A percentile compares a stretch with the other conserved stretches of the same genome.
phyloP scores from a whole-genome alignment of 2,888 invertebrate genomes.

The Ceraclea dissimilis region DNA sequence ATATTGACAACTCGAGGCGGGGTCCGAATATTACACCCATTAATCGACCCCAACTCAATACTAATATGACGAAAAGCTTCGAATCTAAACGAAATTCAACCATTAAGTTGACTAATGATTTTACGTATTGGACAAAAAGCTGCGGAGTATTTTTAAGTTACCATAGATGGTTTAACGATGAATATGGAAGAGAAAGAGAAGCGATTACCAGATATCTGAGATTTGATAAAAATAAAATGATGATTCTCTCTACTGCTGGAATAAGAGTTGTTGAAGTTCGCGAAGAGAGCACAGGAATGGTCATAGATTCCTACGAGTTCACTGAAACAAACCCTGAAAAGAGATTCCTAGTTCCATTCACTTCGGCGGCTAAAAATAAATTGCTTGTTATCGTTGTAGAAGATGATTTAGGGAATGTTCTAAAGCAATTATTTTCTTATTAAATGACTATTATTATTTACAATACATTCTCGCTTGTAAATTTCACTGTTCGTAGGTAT shows the following conservation, averaged over 20 bases:
- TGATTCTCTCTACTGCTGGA: constrained; percentile 55
- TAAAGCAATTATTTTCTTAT: constrained; percentile 56
- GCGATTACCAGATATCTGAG: constrained; percentile 46
- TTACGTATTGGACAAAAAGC: constrained; percentile 55
- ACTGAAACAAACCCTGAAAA: constrained; percentile 49
- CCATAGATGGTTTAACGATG: constrained; percentile 54
- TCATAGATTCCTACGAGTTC: constrained; percentile 57
- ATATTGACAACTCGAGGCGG: constrained; percentile 42
- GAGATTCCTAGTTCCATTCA: constrained; percentile 50
- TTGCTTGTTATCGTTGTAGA: constrained; percentile 56
- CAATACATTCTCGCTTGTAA: constrained; percentile 14
- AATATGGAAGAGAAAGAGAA: constrained; percentile 48
- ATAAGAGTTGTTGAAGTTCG: constrained; percentile 60
- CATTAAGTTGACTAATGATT: constrained; percentile 44
- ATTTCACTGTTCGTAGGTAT: constrained; percentile 16
- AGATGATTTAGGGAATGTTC: constrained; percentile 59
- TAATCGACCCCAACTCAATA: constrained; percentile 46
- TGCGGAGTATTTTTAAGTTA: constrained; percentile 59
- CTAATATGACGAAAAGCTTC: constrained; percentile 35
- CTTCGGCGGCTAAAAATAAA: constrained; percentile 43
- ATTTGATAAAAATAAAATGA: constrained; percentile 50
- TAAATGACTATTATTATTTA: constrained; percentile 29
- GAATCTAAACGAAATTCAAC: constrained; percentile 43
- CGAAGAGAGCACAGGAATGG: constrained; percentile 52
- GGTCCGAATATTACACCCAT: constrained; percentile 48